Percentiles rank a stretch among this genome's conserved stretches.
Evolutionary conservation across 1,140 invertebrate species (phyloP).

Genomic region (Dendroctonus ponderosae): DNA sequence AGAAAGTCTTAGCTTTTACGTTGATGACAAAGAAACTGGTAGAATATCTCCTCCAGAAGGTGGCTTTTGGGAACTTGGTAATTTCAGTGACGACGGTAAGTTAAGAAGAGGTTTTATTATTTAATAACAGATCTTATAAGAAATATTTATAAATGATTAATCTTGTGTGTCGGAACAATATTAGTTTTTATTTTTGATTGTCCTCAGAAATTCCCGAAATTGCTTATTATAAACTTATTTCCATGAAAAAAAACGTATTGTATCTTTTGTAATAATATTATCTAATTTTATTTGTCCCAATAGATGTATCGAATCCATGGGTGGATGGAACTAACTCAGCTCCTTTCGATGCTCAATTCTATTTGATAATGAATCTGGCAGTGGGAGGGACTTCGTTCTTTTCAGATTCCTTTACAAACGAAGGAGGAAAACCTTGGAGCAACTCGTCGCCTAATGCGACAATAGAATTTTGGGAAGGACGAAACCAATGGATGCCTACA

Average conservation of each 20-base stretch:
- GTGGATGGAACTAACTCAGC: constrained; percentile 50
- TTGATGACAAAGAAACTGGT: constrained; percentile 38
- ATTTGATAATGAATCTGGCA: constrained; percentile 60
- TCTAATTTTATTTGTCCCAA: not conserved
- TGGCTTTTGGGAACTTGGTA: constrained; percentile 39
- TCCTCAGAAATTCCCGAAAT: too few relatives aligned
- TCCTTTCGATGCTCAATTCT: constrained; percentile 64
- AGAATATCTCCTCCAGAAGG: constrained; percentile 24
- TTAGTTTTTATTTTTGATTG: too few relatives aligned
- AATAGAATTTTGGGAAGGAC: constrained; percentile 54
- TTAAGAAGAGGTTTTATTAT: not conserved
- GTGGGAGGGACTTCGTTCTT: constrained; percentile 51
- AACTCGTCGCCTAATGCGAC: constrained; percentile 44
- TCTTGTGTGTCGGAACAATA: too few relatives aligned
- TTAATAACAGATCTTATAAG: too few relatives aligned
- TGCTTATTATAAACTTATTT: too few relatives aligned
- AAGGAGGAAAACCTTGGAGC: constrained; percentile 53
- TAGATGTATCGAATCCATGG: constrained; percentile 48
- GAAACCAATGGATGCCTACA: constrained; percentile 54
- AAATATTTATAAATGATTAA: too few relatives aligned
- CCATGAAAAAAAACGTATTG: not conserved
- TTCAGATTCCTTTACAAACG: constrained; percentile 49
- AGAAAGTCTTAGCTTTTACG: constrained; percentile 31
- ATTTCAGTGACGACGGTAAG: constrained; percentile 15
- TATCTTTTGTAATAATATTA: not conserved